Percentiles rank a stretch among this genome's conserved stretches.
phyloP scores from a whole-genome alignment of 2,888 invertebrate species.

The Heliconius cydno region DNA sequence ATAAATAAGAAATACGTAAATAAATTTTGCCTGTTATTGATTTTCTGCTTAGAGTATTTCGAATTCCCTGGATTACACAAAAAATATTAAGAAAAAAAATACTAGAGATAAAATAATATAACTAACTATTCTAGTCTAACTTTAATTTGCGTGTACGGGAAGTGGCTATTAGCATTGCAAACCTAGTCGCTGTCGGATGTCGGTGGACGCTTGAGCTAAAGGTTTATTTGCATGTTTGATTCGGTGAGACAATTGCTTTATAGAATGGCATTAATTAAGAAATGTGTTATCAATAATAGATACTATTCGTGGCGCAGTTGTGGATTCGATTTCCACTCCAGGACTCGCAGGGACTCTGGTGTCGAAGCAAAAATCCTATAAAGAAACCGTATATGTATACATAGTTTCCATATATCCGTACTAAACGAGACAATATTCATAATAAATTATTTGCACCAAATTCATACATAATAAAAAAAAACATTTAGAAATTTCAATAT shows the following conservation, averaged over 20 bases:
- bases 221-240: conserved; percentile 38
- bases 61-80: too few relatives aligned
- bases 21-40: not conserved
- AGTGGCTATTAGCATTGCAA: conserved; percentile 44
- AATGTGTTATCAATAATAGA: not conserved
- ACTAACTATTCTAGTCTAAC: conserved; percentile 28
- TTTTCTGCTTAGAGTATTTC: not conserved
- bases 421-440: too few relatives aligned
- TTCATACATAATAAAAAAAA: too few relatives aligned
- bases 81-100: not conserved
- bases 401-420: too few relatives aligned
- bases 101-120: conserved; percentile 5
- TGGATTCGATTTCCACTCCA: too few relatives aligned
- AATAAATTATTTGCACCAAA: too few relatives aligned
- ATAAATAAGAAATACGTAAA: too few relatives aligned
- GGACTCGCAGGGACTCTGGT: too few relatives aligned
- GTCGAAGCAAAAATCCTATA: too few relatives aligned
- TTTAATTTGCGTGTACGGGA: conserved; percentile 37
- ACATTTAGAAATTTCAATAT: too few relatives aligned
- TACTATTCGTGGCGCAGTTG: too few relatives aligned
- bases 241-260: conserved; percentile 1
- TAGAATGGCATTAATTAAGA: not conserved
- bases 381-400: too few relatives aligned
- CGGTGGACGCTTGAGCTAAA: conserved; percentile 19
- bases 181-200: conserved; percentile 25